These are phyloP conservation scores for Petaurus breviceps DNA, from an alignment of 2,113 vertebrate genomes.

Conservation along the genomic window DNA sequence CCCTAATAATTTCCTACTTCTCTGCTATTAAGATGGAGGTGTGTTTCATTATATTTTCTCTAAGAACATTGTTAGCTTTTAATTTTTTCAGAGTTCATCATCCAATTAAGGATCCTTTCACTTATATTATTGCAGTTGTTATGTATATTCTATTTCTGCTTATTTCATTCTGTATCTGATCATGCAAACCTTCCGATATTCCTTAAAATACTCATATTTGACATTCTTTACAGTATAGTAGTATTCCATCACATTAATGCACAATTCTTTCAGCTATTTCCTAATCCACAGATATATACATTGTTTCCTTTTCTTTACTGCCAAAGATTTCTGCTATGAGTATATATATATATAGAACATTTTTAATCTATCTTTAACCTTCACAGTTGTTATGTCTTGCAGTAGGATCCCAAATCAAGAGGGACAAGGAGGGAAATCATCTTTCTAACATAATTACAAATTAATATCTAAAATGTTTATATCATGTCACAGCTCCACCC, in stretches of 20 bases:
- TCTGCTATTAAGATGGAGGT: neutral
- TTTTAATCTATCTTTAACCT: neutral
- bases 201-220: neutral
- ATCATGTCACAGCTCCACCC: neutral
- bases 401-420: neutral
- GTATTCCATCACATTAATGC: neutral
- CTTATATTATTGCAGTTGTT: neutral
- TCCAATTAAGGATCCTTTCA: neutral
- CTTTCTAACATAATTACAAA: neutral
- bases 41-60: neutral
- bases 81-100: neutral
- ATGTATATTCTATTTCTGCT: neutral
- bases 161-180: neutral
- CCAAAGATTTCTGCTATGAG: neutral
- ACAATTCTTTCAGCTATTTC: neutral
- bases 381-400: neutral
- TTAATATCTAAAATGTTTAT: neutral
- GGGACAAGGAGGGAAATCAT: neutral
- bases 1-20: neutral
- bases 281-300: accelerated
- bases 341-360: neutral
- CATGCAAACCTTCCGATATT: neutral
- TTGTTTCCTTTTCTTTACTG: neutral
- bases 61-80: neutral
- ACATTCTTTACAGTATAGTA: neutral